Evolutionary conservation across 2,797 vertebrate species (phyloP).

Genomic region (Leptoclinus maculatus): DNA sequence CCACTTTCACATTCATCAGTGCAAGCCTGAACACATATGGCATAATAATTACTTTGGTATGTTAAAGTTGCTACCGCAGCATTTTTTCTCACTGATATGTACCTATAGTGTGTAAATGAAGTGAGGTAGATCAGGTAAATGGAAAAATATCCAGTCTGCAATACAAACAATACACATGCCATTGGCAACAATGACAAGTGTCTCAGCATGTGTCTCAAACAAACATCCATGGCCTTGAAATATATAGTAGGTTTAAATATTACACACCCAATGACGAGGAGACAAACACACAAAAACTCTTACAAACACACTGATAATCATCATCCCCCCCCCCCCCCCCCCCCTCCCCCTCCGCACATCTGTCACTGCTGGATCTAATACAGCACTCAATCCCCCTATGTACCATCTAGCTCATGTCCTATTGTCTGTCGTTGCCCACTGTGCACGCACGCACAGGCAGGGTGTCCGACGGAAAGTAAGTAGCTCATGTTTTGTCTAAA

Average conservation of each 20-base stretch:
- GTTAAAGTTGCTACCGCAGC: slow-evolving; percentile 14
- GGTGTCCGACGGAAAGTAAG: slow-evolving; percentile 27
- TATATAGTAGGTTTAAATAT: slow-evolving; percentile 12
- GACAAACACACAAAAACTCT: background rate
- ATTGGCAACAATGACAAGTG: background rate
- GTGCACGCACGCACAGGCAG: background rate
- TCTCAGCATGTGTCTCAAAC: slow-evolving; percentile 13
- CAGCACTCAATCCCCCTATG: slow-evolving; percentile 51
- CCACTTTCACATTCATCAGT: slow-evolving; percentile 56
- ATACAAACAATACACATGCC: background rate
- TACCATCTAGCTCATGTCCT: slow-evolving; percentile 40
- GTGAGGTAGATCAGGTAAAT: background rate
- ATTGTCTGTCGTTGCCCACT: slow-evolving; percentile 53
- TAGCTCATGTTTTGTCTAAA: slow-evolving; percentile 35
- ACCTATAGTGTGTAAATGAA: background rate
- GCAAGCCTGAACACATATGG: slow-evolving; percentile 26
- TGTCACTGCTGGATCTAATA: slow-evolving; percentile 68
- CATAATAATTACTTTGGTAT: slow-evolving; percentile 10
- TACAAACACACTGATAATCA: slow-evolving; percentile 34
- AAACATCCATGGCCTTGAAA: slow-evolving; percentile 9
- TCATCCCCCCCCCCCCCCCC: slow-evolving; percentile 27
- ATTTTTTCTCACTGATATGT: background rate
- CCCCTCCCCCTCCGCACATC: slow-evolving; percentile 57
- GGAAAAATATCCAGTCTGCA: background rate
- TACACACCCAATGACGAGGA: background rate